Percentiles rank a stretch among this genome's conserved stretches.
These are phyloP conservation scores for Conus canariensis DNA, from an alignment of 2,888 invertebrate genomes.

Conservation along the genomic window DNA sequence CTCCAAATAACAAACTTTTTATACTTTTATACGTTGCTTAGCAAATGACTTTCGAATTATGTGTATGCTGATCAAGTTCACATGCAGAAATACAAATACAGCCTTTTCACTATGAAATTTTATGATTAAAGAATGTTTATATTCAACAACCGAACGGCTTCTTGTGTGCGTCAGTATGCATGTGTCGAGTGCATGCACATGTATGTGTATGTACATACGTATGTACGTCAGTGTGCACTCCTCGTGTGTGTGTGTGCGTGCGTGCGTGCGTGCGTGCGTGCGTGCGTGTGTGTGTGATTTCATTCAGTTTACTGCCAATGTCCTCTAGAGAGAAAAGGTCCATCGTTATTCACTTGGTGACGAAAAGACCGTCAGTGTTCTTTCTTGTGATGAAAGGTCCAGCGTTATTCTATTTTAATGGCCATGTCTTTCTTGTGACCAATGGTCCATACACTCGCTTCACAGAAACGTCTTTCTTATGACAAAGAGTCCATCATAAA, in stretches of 20 bases:
- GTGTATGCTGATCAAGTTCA: too few species aligned
- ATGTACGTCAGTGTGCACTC: not conserved
- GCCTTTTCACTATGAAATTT: too few species aligned
- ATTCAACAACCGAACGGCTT: not conserved
- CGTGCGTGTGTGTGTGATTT: conserved; percentile 5
- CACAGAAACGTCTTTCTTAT: too few species aligned
- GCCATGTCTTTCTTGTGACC: not conserved
- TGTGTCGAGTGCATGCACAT: not conserved
- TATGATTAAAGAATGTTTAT: not conserved
- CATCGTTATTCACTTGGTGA: too few species aligned
- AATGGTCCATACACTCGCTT: not conserved
- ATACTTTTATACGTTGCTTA: too few species aligned
- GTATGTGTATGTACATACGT: conserved; percentile 16
- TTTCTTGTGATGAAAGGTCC: not conserved
- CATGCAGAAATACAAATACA: too few species aligned
- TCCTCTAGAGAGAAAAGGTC: too few species aligned
- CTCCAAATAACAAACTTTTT: too few species aligned
- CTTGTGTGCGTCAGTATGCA: not conserved
- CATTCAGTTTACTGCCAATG: not conserved
- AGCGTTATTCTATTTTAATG: not conserved
- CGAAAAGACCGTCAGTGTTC: too few species aligned
- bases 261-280: conserved; percentile 7
- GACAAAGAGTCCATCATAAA: too few species aligned
- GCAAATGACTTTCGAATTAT: too few species aligned
- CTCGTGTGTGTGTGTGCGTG: conserved; percentile 1